Evolutionary conservation across 2,797 vertebrate genomes (phyloP), one percentile per base, ranked within the genome.

Genomic region (Brotula barbata): DNA sequence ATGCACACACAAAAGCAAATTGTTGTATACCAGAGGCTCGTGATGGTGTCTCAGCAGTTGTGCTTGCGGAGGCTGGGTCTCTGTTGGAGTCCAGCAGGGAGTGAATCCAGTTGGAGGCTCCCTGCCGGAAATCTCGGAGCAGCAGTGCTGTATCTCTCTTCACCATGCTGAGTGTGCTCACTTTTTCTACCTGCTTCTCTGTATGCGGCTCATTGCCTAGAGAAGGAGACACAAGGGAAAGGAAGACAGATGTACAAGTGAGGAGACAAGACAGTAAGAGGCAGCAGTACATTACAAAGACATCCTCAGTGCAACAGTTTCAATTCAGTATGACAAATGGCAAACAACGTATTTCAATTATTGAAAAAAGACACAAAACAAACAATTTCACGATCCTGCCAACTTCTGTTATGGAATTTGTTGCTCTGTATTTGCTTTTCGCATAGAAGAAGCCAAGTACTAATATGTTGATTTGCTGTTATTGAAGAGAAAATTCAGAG

Each of bases 71-170:
- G 43, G 73, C 49, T 0, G 81, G 42, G 25, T 78, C 71, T 75
- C 73, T 79, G 21, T 83, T 89, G 43, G 89, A 48, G 75, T 93
- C 94, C 78, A 96, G 84, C 40, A 96, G 83, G 33, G 92, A 93
- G 53, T 93, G 92, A 71, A 97, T 91, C 93, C 94, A 95, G 41
- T 94, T 93, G 45, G 94, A 93, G 21, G 95, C 94, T 0, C 94
- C 91, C 76, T 93, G 88, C 56, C 88, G 91, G 71, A 96, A 87
- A 76, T 95, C 94, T 75, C 85, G 77, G 33, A 96, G 75, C 53
- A 96, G 63, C 62, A 92, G 64, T 0, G 93, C 91, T 0, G 94
- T 94, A 81, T 96, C 94, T 67, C 91, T 90, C 73, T 73, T 90
- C 68, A 95, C 86, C 55, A 92, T 78, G 66, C 92, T 90, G 77